Evolutionary conservation across 2,797 vertebrate genomes (phyloP), one percentile per base, ranked within the genome.

Genomic region (Benthosema pterotum): DNA sequence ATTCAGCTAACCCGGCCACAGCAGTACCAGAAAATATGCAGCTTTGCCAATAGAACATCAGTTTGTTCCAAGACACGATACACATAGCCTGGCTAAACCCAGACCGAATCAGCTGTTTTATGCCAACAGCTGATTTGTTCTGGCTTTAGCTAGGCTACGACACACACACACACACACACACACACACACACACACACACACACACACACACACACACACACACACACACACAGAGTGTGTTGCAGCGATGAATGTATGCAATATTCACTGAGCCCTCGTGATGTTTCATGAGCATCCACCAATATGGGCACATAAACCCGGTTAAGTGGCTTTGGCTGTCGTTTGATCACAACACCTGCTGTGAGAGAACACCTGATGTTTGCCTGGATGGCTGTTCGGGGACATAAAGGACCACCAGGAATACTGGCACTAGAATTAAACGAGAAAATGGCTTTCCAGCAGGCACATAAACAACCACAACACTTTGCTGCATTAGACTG

Each of bases 341-440:
- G 61, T 65, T 64, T 62, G 57, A 79, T 79, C 71, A 83, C 71
- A 68, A 76, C 55, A 69, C 14, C 50, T 76, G 68, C 77, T 79
- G 79, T 83, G 72, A 53, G 67, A 71, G 76, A 86, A 85, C 78
- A 81, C 80, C 77, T 83, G 77, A 80, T 71, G 68, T 70, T 67
- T 52, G 57, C 64, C 58, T 49, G 43, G 3, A 60, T 50, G 55
- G 47, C 22, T 54, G 8, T 28, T 52, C 47, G 55, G 57, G 57
- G 67, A 57, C 59, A 57, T 38, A 60, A 74, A 48, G 3, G 42
- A 72, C 65, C 4, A 49, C 58, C 58, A 54, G 53, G 52, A 52
- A 53, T 65, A 72, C 66, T 57, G 60, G 52, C 50, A 63, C 0
- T 16, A 51, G 57, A 69, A 79, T 51, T 73, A 69, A 50, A 52